Conservation (phyloP, 2,888 invertebrate genomes). For the Callinectes sapidus region DNA sequence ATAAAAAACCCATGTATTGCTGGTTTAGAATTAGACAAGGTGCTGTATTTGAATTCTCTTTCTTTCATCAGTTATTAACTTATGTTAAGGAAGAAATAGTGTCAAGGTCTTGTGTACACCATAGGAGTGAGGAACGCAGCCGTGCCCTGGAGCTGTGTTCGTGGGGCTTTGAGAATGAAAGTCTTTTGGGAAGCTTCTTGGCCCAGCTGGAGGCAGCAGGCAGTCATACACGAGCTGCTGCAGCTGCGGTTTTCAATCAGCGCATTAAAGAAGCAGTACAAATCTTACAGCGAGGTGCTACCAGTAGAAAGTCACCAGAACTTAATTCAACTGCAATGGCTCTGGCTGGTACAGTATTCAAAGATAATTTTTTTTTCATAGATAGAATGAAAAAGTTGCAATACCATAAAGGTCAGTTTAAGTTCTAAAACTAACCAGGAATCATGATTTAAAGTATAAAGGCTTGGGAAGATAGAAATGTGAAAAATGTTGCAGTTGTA, state of each 20-base stretch:
- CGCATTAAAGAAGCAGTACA: constrained; percentile 89
- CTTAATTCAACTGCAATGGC: constrained; percentile 86
- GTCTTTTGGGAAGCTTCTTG: constrained; percentile 79
- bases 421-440: background rate
- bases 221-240: constrained; percentile 89
- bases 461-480: background rate
- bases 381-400: background rate
- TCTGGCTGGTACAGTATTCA: constrained; percentile 79
- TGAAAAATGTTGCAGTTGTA: background rate
- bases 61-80: no score
- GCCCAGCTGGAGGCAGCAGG: constrained; percentile 82
- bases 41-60: no score
- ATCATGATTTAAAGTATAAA: background rate
- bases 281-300: constrained; percentile 82
- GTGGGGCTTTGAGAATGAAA: constrained; percentile 87
- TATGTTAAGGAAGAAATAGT: no score
- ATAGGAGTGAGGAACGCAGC: constrained; percentile 84
- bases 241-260: constrained; percentile 92
- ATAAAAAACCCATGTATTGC: no score
- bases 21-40: no score
- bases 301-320: constrained; percentile 75
- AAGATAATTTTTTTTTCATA: background rate
- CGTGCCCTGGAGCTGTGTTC: constrained; percentile 91
- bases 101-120: constrained; percentile 74
- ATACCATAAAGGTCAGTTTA: background rate